Conservation (phyloP, 2,888 invertebrate genomes). For the Gastracanthus pulcherrimus region DNA sequence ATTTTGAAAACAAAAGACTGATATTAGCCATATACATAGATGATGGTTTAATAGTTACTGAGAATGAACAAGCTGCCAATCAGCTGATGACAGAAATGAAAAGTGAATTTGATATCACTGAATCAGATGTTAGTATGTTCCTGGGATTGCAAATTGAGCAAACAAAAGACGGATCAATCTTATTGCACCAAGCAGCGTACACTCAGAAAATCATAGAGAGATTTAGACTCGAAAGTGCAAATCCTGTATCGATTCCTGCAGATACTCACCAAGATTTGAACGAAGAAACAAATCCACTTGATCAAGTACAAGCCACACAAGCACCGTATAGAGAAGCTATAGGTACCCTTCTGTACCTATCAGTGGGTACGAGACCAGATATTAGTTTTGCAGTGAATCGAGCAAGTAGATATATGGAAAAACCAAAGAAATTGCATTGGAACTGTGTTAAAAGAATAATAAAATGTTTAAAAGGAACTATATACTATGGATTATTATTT, state of each 20-base stretch:
- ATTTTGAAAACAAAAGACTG: neutral
- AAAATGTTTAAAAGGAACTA: slow-evolving; percentile 42
- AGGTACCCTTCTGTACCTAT: slow-evolving; percentile 53
- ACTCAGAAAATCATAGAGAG: slow-evolving; percentile 39
- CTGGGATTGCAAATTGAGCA: slow-evolving; percentile 43
- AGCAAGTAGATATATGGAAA: slow-evolving; percentile 36
- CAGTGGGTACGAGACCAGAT: slow-evolving; percentile 45
- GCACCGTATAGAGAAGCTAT: slow-evolving; percentile 49
- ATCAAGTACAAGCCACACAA: slow-evolving; percentile 18
- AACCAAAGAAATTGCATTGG: slow-evolving; percentile 41
- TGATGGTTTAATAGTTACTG: slow-evolving; percentile 33
- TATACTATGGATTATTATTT: neutral
- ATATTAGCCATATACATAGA: slow-evolving; percentile 40
- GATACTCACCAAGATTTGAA: slow-evolving; percentile 36
- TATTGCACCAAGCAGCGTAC: slow-evolving; percentile 53
- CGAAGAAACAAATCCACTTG: slow-evolving; percentile 2
- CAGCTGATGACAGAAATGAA: neutral
- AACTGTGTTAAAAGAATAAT: slow-evolving; percentile 49
- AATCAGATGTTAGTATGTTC: slow-evolving; percentile 9
- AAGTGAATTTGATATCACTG: neutral
- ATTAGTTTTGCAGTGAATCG: slow-evolving; percentile 43
- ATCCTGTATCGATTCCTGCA: slow-evolving; percentile 60
- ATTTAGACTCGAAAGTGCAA: slow-evolving; percentile 59
- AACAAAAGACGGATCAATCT: slow-evolving; percentile 39
- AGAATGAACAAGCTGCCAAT: neutral